A percentile compares a stretch with the other conserved stretches of the same genome.
Evolutionary conservation across 2,888 invertebrate species (phyloP).

Genomic region (Acrobasis consociella): DNA sequence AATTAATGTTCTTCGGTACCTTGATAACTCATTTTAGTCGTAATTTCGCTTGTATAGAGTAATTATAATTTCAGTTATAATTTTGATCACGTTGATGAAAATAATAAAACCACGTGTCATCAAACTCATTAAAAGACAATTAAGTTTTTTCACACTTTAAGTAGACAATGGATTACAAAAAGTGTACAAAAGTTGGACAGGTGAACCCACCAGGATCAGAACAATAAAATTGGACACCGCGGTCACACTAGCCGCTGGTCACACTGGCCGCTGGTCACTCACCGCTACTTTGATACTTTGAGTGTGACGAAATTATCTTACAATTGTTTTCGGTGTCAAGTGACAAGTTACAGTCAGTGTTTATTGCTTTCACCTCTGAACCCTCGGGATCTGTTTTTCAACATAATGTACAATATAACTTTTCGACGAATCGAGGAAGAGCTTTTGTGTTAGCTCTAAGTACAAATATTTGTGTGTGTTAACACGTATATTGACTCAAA

Average conservation of each 20-base stretch:
- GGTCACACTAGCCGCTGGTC: constrained; percentile 26
- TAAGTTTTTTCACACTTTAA: constrained; percentile 6
- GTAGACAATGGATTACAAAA: constrained; percentile 25
- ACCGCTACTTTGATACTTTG: background rate
- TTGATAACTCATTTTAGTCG: too few species aligned
- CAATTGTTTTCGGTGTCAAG: constrained; percentile 11
- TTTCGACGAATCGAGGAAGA: too few species aligned
- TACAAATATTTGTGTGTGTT: too few species aligned
- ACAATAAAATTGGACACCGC: constrained; percentile 45
- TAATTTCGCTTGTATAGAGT: too few species aligned
- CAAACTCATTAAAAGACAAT: background rate
- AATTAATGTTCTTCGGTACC: too few species aligned
- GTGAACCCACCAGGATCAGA: constrained; percentile 30
- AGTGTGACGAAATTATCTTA: constrained; percentile 8
- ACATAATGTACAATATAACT: background rate
- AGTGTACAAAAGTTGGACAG: constrained; percentile 35
- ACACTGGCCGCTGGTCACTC: constrained; percentile 7
- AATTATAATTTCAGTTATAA: background rate
- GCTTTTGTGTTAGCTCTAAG: too few species aligned
- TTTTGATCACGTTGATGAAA: background rate
- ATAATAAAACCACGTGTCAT: background rate
- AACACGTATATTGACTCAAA: too few species aligned
- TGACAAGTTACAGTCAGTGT: background rate
- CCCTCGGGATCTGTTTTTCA: background rate
- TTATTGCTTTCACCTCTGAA: constrained; percentile 8